Percentiles rank a stretch among this genome's conserved stretches.
Evolutionary conservation across 2,888 invertebrate species (phyloP).

Genomic region (Meta bourneti): DNA sequence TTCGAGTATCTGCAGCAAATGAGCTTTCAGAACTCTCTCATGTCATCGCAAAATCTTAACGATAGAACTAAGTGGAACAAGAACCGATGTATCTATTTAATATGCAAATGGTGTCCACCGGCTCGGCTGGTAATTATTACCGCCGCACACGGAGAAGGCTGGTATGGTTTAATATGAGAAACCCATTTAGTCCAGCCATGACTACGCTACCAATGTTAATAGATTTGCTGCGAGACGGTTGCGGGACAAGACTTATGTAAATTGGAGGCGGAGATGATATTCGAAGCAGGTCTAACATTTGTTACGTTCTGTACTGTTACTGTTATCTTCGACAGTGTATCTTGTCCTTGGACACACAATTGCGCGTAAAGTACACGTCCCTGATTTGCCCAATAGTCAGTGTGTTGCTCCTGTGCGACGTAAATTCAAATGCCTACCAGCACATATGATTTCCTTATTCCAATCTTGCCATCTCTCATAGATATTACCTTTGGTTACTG

Average conservation of each 20-base stretch:
- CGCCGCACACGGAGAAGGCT: constrained; percentile 14
- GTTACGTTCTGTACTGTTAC: too few species aligned
- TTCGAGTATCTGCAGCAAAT: neutral
- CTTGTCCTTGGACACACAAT: too few species aligned
- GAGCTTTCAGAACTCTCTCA: constrained; percentile 21
- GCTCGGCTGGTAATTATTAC: constrained; percentile 25
- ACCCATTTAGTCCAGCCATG: neutral
- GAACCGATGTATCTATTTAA: constrained; percentile 33
- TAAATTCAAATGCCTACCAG: too few species aligned
- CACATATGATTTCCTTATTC: too few species aligned
- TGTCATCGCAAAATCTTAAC: constrained; percentile 4
- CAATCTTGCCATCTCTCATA: too few species aligned
- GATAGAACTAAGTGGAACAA: constrained; percentile 17
- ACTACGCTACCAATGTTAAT: neutral
- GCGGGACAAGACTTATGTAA: constrained; percentile 5
- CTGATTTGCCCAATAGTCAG: too few species aligned
- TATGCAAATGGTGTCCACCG: constrained; percentile 30
- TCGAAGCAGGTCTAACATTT: neutral
- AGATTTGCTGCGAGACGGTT: neutral
- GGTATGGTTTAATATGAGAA: constrained; percentile 5
- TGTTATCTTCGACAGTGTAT: too few species aligned
- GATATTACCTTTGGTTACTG: too few species aligned
- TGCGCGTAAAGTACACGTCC: too few species aligned
- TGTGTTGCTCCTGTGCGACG: too few species aligned
- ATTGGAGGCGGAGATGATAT: constrained; percentile 12